phyloP scores from a whole-genome alignment of 2,888 invertebrate species.

The Sinodicranocentrus sp. region DNA sequence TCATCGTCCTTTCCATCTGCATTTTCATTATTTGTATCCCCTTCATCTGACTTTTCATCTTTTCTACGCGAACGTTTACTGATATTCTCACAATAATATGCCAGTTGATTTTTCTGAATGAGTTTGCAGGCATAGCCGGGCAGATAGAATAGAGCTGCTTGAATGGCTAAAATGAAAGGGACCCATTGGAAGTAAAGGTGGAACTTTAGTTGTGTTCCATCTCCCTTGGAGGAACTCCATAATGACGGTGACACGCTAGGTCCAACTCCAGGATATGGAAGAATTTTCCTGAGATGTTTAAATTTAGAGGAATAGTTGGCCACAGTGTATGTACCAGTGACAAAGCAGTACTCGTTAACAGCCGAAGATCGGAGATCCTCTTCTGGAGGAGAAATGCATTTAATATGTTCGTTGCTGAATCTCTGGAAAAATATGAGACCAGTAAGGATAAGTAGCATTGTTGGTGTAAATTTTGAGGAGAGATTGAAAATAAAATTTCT shows the following conservation, averaged over 20 bases:
- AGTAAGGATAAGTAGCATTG: conserved; percentile 23
- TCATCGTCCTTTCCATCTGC: too few species aligned
- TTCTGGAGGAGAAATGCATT: conserved; percentile 47
- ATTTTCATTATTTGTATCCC: not conserved
- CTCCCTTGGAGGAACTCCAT: conserved; percentile 80
- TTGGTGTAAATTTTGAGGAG: conserved; percentile 38
- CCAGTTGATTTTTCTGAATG: conserved; percentile 81
- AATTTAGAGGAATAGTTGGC: not conserved
- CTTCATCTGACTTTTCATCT: not conserved
- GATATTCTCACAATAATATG: conserved; percentile 2
- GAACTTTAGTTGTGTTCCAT: conserved; percentile 91
- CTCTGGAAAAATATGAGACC: conserved; percentile 53
- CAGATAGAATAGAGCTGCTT: conserved; percentile 87
- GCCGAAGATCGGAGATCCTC: conserved; percentile 73
- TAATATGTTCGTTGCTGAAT: conserved; percentile 48
- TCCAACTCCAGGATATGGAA: conserved; percentile 90
- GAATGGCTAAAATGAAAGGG: conserved; percentile 86
- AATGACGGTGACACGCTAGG: conserved; percentile 80
- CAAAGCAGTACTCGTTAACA: conserved; percentile 77
- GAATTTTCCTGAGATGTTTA: conserved; percentile 81
- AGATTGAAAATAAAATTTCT: too few species aligned
- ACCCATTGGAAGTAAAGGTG: conserved; percentile 98
- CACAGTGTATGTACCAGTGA: conserved; percentile 76
- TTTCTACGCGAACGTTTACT: not conserved
- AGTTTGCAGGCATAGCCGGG: conserved; percentile 92